A percentile compares a stretch with the other conserved stretches of the same genome.
Conservation (phyloP, 2,888 invertebrate genomes). For the Acanthosepion pharaonis region DNA sequence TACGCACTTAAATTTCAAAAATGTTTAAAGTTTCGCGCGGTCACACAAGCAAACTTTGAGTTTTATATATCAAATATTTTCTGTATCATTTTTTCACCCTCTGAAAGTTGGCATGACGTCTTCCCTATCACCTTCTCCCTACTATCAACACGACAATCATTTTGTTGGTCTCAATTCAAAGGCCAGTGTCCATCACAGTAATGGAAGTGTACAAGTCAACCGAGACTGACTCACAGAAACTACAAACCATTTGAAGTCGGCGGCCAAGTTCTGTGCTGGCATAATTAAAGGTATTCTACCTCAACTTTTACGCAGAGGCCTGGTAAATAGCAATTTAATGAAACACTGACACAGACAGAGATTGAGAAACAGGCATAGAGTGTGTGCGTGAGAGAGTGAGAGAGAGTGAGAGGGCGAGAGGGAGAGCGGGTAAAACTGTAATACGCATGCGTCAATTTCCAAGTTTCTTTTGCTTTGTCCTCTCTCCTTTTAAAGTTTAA, state of each 20-base stretch:
- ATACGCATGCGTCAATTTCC: neutral
- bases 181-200: neutral
- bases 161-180: neutral
- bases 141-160: neutral
- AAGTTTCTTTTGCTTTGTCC: neutral
- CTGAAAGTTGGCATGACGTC: no score
- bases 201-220: neutral
- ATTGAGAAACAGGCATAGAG: neutral
- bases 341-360: neutral
- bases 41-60: no score
- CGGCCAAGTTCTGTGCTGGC: neutral
- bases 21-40: no score
- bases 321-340: neutral
- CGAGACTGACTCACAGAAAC: neutral
- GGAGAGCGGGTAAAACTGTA: neutral
- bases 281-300: neutral
- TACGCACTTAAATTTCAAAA: no score
- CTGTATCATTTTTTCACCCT: no score
- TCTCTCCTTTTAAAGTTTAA: neutral
- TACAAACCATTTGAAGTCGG: neutral
- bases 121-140: neutral
- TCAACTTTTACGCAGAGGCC: neutral
- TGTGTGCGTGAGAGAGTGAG: accelerated
- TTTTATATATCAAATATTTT: no score
- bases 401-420: neutral